phyloP scores from a whole-genome alignment of 2,113 vertebrate genomes.

The Cyprinus carpio region DNA sequence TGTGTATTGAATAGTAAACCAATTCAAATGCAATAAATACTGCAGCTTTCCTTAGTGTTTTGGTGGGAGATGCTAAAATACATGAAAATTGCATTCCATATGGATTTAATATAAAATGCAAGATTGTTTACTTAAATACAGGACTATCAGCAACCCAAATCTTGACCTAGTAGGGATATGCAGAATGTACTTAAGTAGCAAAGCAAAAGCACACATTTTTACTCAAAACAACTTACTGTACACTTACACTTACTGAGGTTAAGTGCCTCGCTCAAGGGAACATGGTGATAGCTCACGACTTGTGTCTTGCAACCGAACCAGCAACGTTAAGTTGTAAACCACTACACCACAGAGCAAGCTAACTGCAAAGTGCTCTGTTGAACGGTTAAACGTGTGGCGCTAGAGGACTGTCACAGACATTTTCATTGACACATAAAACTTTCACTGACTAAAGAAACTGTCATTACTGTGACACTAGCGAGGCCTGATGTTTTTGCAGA shows the following conservation, averaged over 20 bases:
- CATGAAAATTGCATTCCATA: background rate
- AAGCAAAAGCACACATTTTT: background rate
- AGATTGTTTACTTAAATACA: background rate
- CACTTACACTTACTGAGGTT: background rate
- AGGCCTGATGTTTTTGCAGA: slow-evolving; percentile 51
- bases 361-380: slow-evolving; percentile 5
- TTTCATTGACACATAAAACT: slow-evolving; percentile 65
- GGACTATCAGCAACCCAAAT: background rate
- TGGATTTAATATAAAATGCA: background rate
- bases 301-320: background rate
- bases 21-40: background rate
- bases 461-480: slow-evolving; percentile 69
- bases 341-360: slow-evolving; percentile 21
- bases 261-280: slow-evolving; percentile 2
- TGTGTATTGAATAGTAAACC: background rate
- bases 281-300: background rate
- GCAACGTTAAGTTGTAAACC: background rate
- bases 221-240: background rate
- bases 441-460: slow-evolving; percentile 65
- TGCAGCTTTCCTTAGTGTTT: background rate
- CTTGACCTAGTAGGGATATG: background rate
- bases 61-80: background rate
- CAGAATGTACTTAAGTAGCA: background rate
- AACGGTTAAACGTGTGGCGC: background rate
- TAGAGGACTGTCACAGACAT: slow-evolving; percentile 30